These are phyloP conservation scores for Anarsia innoxiella DNA, from an alignment of 2,888 invertebrate species.

Conservation along the genomic window DNA sequence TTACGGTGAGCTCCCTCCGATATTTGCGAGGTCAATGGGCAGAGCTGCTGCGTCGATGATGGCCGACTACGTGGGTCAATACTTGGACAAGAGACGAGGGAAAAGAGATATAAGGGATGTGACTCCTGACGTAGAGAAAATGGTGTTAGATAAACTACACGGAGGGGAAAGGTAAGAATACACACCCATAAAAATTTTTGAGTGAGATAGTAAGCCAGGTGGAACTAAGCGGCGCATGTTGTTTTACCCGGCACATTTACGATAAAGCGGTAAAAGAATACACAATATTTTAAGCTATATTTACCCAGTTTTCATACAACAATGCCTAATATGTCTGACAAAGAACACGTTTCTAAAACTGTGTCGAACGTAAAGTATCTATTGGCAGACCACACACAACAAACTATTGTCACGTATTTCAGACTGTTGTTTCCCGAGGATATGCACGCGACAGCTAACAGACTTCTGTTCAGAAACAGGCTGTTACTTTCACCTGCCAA, in stretches of 20 bases:
- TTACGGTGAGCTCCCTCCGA: constrained; percentile 84
- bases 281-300: too few species aligned
- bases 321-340: constrained; percentile 20
- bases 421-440: too few species aligned
- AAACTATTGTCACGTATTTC: constrained; percentile 30
- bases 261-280: too few species aligned
- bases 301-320: constrained; percentile 11
- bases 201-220: too few species aligned
- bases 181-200: too few species aligned
- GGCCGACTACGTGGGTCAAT: constrained; percentile 83
- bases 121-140: constrained; percentile 48
- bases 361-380: constrained; percentile 19
- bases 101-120: constrained; percentile 49
- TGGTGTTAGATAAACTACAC: constrained; percentile 74
- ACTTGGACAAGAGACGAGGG: constrained; percentile 78
- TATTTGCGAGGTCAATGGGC: constrained; percentile 85
- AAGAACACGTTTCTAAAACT: too few species aligned
- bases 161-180: constrained; percentile 88
- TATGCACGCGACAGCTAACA: too few species aligned
- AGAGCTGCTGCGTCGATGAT: constrained; percentile 80
- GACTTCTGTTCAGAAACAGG: too few species aligned
- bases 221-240: too few species aligned
- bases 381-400: constrained; percentile 31
- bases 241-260: too few species aligned
- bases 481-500: constrained; percentile 49